Conservation (phyloP, 2,888 invertebrate genomes). For the Carabus problematicus region DNA sequence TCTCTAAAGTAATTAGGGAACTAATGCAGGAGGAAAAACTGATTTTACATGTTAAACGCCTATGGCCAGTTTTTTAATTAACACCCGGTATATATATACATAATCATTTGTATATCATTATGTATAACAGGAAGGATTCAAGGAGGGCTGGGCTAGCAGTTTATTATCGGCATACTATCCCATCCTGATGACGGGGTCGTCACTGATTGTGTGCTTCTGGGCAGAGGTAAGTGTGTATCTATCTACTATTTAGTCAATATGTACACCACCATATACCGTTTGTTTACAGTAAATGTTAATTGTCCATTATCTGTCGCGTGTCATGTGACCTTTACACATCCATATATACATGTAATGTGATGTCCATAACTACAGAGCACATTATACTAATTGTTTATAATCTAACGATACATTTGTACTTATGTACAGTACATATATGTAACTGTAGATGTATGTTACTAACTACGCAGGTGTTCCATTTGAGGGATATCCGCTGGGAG, state of each 20-base stretch:
- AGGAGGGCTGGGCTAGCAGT: conserved; percentile 86
- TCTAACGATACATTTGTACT: too few species aligned
- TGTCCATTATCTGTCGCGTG: background rate
- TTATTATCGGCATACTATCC: conserved; percentile 91
- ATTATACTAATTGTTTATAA: too few species aligned
- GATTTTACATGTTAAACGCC: too few species aligned
- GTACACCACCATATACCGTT: too few species aligned
- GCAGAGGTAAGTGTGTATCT: conserved; percentile 78
- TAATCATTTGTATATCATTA: conserved; percentile 3
- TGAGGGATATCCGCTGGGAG: conserved; percentile 86
- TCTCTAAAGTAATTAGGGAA: too few species aligned
- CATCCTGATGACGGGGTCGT: conserved; percentile 85
- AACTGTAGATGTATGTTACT: background rate
- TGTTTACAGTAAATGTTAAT: too few species aligned
- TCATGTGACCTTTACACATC: background rate
- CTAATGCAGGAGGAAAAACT: too few species aligned
- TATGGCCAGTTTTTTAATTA: too few species aligned
- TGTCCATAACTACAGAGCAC: too few species aligned
- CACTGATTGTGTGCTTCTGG: conserved; percentile 92
- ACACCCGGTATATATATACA: background rate
- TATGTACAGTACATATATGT: background rate
- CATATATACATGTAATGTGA: background rate
- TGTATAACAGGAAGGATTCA: conserved; percentile 70
- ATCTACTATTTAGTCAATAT: too few species aligned
- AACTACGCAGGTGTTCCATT: conserved; percentile 81